Conservation (phyloP, 2,888 invertebrate genomes). For the Xylocampa areola region DNA sequence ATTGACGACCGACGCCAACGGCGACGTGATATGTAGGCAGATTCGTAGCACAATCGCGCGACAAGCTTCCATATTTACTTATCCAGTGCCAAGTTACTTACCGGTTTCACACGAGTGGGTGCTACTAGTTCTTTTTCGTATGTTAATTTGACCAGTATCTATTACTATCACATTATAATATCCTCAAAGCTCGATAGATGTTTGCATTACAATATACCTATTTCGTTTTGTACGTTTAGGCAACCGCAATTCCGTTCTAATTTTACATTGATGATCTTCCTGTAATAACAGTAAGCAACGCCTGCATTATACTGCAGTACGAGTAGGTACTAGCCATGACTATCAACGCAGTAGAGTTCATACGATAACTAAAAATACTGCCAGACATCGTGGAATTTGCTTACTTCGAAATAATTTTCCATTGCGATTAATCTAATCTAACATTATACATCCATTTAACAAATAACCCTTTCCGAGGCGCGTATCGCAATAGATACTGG, state of each 20-base stretch:
- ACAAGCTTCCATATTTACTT: constrained; percentile 88
- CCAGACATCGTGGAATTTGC: constrained; percentile 20
- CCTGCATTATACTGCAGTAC: constrained; percentile 22
- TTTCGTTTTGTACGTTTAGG: constrained; percentile 14
- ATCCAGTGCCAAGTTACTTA: constrained; percentile 81
- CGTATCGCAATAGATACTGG: constrained; percentile 51
- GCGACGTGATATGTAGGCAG: constrained; percentile 85
- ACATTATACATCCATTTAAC: constrained; percentile 52
- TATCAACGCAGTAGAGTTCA: constrained; percentile 26
- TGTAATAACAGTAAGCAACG: constrained; percentile 46
- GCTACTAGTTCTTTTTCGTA: constrained; percentile 80
- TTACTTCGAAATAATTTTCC: constrained; percentile 49
- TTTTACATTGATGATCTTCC: constrained; percentile 48
- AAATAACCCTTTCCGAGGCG: constrained; percentile 53
- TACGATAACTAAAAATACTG: constrained; percentile 40
- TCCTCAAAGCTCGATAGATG: constrained; percentile 56
- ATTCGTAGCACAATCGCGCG: constrained; percentile 79
- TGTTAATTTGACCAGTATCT: constrained; percentile 77
- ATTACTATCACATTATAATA: constrained; percentile 70
- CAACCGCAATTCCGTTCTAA: constrained; percentile 34
- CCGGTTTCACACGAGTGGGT: constrained; percentile 86
- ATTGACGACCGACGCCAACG: constrained; percentile 19
- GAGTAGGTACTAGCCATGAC: constrained; percentile 22
- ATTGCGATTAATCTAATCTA: constrained; percentile 48
- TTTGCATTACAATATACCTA: constrained; percentile 40